Percentiles rank a stretch among this genome's conserved stretches.
These are phyloP conservation scores for Halcyon smyrnensis DNA, from an alignment of 2,797 vertebrate species.

Conservation along the genomic window DNA sequence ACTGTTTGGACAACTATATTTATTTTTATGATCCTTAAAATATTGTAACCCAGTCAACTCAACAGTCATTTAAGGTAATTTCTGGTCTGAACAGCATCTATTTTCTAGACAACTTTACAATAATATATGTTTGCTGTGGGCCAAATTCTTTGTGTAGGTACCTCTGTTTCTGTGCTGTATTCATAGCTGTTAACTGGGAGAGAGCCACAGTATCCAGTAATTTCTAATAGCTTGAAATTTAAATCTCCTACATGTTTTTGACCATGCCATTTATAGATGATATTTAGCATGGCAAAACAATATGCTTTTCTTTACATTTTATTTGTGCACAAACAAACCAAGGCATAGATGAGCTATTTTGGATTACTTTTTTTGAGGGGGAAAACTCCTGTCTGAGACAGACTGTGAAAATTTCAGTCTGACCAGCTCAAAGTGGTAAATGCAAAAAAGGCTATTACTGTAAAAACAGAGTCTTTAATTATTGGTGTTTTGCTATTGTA, in stretches of 20 bases:
- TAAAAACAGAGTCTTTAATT: not conserved
- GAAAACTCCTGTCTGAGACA: not conserved
- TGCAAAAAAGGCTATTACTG: not conserved
- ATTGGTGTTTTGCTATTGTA: not conserved
- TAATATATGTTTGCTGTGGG: conserved; percentile 70
- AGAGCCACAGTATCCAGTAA: not conserved
- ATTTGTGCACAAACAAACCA: not conserved
- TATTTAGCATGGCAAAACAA: not conserved
- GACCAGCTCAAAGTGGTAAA: not conserved
- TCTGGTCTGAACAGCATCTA: conserved; percentile 64
- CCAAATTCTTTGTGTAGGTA: conserved; percentile 55
- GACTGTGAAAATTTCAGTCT: not conserved
- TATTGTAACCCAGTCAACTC: conserved; percentile 70
- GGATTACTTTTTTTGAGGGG: accelerated
- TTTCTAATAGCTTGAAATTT: conserved; percentile 4
- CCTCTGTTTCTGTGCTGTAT: conserved; percentile 36
- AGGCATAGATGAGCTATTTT: not conserved
- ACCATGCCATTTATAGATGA: not conserved
- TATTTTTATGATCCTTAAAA: conserved; percentile 81
- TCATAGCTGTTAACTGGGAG: not conserved
- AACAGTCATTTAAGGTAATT: conserved; percentile 72
- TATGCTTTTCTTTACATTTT: not conserved
- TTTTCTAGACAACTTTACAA: conserved; percentile 71
- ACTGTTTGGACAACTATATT: conserved; percentile 80
- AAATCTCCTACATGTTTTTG: not conserved